These are phyloP conservation scores for Stigmatopora argus DNA, from an alignment of 2,113 vertebrate genomes.

Conservation along the genomic window DNA sequence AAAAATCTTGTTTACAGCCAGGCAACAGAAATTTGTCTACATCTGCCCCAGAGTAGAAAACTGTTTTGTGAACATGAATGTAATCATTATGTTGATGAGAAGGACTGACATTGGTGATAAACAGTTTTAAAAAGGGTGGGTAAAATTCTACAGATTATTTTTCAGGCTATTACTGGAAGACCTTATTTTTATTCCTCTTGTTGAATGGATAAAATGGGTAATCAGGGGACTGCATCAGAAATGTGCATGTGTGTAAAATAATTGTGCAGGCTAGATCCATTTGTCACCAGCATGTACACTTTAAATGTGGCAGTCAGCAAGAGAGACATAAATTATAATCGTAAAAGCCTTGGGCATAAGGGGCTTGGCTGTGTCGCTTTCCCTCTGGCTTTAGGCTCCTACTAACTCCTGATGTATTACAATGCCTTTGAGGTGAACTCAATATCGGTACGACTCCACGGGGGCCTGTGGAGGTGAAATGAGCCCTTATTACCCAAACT, in stretches of 20 bases:
- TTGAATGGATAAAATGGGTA: not conserved
- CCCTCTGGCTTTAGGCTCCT: constrained; percentile 5
- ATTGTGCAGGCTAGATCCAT: constrained; percentile 2
- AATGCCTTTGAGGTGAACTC: constrained; percentile 1
- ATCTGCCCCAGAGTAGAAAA: no score
- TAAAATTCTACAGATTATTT: not conserved
- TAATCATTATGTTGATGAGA: not conserved
- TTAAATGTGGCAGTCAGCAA: constrained; percentile 1
- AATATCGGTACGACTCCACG: not conserved
- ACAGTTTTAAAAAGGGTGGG: not conserved
- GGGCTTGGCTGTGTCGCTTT: constrained; percentile 13
- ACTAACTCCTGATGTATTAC: constrained; percentile 9
- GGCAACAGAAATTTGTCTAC: no score
- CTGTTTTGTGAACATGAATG: constrained; percentile 2
- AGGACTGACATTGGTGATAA: not conserved
- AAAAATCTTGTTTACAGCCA: no score
- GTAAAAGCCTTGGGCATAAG: constrained; percentile 4
- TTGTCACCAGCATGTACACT: not conserved
- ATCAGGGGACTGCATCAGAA: not conserved
- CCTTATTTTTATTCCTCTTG: not conserved
- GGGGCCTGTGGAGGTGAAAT: constrained; percentile 6
- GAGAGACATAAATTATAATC: constrained; percentile 15
- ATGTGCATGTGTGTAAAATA: not conserved
- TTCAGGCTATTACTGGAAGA: not conserved
- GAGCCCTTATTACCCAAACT: not conserved